Percentiles rank a stretch among this genome's conserved stretches.
phyloP scores from a whole-genome alignment of 1,140 invertebrate genomes.

The Saccostrea echinata region DNA sequence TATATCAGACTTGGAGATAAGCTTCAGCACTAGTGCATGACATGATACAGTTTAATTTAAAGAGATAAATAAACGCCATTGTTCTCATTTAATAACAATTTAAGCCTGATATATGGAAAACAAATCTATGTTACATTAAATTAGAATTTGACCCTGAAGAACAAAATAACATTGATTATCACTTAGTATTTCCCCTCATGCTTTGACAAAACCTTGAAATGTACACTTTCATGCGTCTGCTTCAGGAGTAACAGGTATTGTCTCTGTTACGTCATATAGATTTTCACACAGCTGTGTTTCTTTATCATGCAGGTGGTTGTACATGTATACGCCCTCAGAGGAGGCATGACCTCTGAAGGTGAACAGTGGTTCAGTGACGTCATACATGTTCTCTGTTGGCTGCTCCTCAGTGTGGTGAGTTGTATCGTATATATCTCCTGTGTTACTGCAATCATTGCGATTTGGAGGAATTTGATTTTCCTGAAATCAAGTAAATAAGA shows the following conservation, averaged over 20 bases:
- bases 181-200: no score
- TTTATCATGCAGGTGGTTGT: not conserved
- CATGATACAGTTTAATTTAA: no score
- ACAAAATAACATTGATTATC: no score
- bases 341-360: not conserved
- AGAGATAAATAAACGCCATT: no score
- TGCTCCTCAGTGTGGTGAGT: not conserved
- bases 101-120: no score
- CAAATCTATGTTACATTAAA: no score
- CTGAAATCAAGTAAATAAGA: not conserved
- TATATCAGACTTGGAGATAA: no score
- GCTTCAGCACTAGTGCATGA: no score
- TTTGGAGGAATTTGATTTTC: not conserved
- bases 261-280: not conserved
- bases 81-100: no score
- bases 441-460: not conserved
- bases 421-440: not conserved
- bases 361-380: not conserved
- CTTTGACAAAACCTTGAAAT: no score
- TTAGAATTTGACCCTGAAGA: no score
- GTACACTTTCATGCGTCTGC: no score
- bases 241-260: not conserved
- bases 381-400: not conserved
- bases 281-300: not conserved
- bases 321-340: not conserved